Evolutionary conservation across 2,797 vertebrate species (phyloP), one percentile per base, ranked within the genome.

Genomic region (Ctenopoma kingsleyae): DNA sequence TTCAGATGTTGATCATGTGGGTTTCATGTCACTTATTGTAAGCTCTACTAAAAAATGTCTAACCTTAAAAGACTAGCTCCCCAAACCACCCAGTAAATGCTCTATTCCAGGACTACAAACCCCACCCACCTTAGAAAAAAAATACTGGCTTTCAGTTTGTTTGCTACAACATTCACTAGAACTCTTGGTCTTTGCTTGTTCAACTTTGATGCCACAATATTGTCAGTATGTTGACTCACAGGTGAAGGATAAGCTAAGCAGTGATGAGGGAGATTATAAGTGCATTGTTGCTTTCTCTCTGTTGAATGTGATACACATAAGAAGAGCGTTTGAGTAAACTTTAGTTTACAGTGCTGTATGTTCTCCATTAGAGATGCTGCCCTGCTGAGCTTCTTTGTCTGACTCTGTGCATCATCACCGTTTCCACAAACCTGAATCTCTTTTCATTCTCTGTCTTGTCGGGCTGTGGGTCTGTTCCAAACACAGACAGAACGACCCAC

Each of bases 401-500:
- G 49, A 47, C 17, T 48, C 32, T 16, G 57, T 52, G 50, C 46
- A 71, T 67, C 43, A 56, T 53, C 40, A 32, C 10, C 10, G 44
- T 74, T n/a, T 75, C 53, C 30, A 54, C 54, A 43, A 68, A 82
- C 6, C 40, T 64, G 17, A 25, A 46, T 38, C 43, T 44, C 52
- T 67, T 62, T 53, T 73, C 52, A 57, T 64, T 40, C 60, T 51
- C 57, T 62, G 30, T 32, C 30, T 71, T 22, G 51, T 49, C 52
- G 76, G 74, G 22, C 48, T 49, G 62, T 27, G 56, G 75, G 59
- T 84, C 55, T 43, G 68, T 65, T 84, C 58, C 81, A 87, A 88
- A 86, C 59, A 68, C 85, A 93, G 89, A 92, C 91, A 86, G 59
- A 54, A 67, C 67, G 86, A 93, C 91, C 89, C 86, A 93, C 68